Evolutionary conservation across 37 sponge, comb jelly and placozoan genomes (phyloP).

Genomic region (Cladorhizidae sp.): DNA sequence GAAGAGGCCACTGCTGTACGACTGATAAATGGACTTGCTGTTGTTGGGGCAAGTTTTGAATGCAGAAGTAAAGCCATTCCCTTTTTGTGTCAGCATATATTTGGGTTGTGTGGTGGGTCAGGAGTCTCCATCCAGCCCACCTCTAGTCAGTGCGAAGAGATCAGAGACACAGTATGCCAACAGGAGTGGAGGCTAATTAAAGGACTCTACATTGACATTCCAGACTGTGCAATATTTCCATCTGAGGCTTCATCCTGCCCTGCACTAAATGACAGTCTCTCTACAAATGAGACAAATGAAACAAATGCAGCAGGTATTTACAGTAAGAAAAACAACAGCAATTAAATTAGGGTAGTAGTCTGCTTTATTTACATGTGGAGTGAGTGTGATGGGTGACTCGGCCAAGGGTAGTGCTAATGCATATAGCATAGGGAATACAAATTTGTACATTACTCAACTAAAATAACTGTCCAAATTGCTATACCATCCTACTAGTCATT

Average conservation of each 20-base stretch:
- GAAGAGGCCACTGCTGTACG: background rate
- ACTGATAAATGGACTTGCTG: background rate
- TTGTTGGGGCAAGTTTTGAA: background rate
- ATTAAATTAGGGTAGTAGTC: no score
- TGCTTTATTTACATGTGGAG: no score
- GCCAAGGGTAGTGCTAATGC: no score
- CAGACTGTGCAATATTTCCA: constrained; percentile 1
- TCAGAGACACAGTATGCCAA: constrained; percentile 3
- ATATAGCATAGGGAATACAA: no score
- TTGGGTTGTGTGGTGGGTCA: background rate
- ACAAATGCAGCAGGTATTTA: no score
- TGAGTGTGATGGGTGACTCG: no score
- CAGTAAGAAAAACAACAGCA: no score
- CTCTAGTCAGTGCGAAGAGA: constrained; percentile 9
- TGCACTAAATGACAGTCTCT: background rate
- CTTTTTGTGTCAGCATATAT: constrained; percentile 17
- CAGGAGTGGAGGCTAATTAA: background rate
- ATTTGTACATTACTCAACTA: no score
- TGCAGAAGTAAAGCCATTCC: background rate
- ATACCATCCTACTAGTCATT: no score
- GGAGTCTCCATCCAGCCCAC: background rate
- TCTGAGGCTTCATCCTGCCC: constrained; percentile 7
- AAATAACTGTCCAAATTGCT: no score
- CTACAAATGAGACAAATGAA: background rate
- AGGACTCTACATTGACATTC: background rate